These are phyloP conservation scores for Podarcis raffonei DNA, from an alignment of 2,113 vertebrate genomes.

Conservation along the genomic window DNA sequence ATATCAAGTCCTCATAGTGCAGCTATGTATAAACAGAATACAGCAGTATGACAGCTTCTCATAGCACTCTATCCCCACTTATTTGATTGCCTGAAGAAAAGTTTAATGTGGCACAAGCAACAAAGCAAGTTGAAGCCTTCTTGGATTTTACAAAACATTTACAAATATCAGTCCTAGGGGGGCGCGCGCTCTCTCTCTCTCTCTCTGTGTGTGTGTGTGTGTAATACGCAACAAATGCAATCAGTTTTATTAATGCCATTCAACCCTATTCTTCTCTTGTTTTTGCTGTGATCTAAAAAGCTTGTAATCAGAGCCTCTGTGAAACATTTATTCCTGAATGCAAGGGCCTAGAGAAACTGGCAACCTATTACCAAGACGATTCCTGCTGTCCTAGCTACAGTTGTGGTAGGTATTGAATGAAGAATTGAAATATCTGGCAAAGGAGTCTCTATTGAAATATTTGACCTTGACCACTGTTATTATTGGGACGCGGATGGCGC, in stretches of 20 bases:
- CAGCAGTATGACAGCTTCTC: not conserved
- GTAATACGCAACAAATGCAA: not conserved
- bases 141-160: not conserved
- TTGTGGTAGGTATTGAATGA: conserved; percentile 83
- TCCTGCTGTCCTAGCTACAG: conserved; percentile 90
- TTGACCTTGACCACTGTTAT: not conserved
- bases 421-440: not conserved
- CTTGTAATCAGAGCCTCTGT: conserved; percentile 94
- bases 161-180: not conserved
- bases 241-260: not conserved
- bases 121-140: not conserved
- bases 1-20: not conserved
- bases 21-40: not conserved
- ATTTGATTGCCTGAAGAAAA: not conserved
- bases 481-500: not conserved
- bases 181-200: too few species aligned
- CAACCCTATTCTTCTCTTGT: not conserved
- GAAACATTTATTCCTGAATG: conserved; percentile 82
- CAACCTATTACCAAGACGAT: conserved; percentile 86
- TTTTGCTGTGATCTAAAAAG: conserved; percentile 67
- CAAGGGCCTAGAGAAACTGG: conserved; percentile 83
- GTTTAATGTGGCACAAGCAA: not conserved
- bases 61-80: not conserved
- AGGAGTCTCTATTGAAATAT: not conserved
- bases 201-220: too few species aligned